Evolutionary conservation across 2,113 vertebrate genomes (phyloP).

Genomic region (Paradoxurus hermaphroditus): DNA sequence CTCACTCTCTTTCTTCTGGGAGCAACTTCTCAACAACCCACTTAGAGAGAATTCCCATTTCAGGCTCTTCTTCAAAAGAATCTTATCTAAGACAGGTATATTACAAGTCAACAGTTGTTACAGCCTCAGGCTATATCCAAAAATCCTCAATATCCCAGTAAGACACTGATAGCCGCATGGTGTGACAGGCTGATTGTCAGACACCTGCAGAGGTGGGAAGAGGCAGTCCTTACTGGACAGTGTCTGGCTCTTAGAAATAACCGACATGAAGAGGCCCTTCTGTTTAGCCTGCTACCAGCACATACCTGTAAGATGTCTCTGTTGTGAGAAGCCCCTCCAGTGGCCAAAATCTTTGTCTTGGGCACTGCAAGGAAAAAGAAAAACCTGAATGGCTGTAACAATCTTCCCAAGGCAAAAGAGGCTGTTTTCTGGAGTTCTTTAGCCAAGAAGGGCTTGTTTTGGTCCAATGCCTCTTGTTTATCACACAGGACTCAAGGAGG

Average conservation of each 20-base stretch:
- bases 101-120: neutral
- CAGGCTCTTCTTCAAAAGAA: neutral
- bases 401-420: neutral
- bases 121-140: neutral
- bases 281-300: neutral
- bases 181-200: neutral
- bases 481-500: neutral
- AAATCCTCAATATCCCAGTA: neutral
- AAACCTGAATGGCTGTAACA: neutral
- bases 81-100: neutral
- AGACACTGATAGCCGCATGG: neutral
- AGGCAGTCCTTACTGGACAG: neutral
- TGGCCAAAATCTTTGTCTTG: conserved; percentile 92
- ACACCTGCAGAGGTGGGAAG: neutral
- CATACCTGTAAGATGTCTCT: conserved; percentile 92
- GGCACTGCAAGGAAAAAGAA: conserved; percentile 84
- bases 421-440: neutral
- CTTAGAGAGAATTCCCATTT: neutral
- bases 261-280: neutral
- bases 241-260: neutral
- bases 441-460: too few species aligned
- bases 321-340: conserved; percentile 94
- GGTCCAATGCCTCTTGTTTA: neutral
- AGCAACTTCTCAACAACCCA: neutral
- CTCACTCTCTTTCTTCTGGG: neutral